A percentile compares a stretch with the other conserved stretches of the same genome.
These are phyloP conservation scores for Stomorhina lunata DNA, from an alignment of 2,888 invertebrate genomes.

Conservation along the genomic window DNA sequence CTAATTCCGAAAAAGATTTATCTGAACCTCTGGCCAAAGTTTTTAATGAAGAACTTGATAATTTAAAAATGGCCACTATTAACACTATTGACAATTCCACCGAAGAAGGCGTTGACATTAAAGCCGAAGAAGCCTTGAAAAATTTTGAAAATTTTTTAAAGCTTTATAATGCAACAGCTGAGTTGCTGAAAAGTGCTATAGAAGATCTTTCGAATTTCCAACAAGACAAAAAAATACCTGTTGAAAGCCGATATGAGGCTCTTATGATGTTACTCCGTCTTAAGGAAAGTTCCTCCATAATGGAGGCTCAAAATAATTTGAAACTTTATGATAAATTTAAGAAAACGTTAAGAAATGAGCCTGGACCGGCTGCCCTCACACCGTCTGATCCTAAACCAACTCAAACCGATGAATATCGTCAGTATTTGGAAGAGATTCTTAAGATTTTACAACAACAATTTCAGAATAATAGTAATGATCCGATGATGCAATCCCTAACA, in stretches of 20 bases:
- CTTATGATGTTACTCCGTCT: background rate
- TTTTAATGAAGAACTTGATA: too few species aligned
- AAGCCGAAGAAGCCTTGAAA: background rate
- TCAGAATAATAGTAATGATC: background rate
- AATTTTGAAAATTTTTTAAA: too few species aligned
- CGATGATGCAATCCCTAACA: background rate
- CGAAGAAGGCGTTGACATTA: background rate
- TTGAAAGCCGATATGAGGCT: background rate
- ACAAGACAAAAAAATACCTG: background rate
- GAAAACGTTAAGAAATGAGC: background rate
- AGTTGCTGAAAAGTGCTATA: background rate
- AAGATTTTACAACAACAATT: too few species aligned
- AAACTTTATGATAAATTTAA: background rate
- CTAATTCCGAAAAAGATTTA: too few species aligned
- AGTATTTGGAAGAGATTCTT: slow-evolving; percentile 37
- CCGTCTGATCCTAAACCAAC: background rate
- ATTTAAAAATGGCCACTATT: too few species aligned
- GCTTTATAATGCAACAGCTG: too few species aligned
- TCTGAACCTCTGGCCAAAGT: too few species aligned
- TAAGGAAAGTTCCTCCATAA: slow-evolving; percentile 5
- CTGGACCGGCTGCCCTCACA: background rate
- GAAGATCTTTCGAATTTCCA: background rate
- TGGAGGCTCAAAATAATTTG: slow-evolving; percentile 19
- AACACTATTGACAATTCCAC: too few species aligned
- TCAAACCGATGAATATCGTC: slow-evolving; percentile 6